A percentile compares a stretch with the other conserved stretches of the same genome.
Conservation (phyloP, 2,888 invertebrate species). For the Cotesia congregata region DNA sequence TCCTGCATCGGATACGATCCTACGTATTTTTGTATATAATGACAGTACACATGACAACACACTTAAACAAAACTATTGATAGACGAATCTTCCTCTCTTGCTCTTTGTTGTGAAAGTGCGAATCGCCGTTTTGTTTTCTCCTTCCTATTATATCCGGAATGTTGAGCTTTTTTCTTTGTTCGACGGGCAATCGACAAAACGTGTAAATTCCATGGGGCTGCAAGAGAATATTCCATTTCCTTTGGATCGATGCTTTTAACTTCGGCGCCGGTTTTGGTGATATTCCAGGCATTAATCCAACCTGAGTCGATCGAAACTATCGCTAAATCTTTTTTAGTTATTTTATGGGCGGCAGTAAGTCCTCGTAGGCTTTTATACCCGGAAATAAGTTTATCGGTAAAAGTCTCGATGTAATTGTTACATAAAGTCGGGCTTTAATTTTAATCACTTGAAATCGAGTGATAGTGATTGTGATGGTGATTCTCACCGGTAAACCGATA, state of each 20-base stretch:
- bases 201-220: slow-evolving; percentile 25
- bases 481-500: slow-evolving; percentile 38
- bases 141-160: neutral
- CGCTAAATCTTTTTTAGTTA: neutral
- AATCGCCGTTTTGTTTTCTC: slow-evolving; percentile 12
- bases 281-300: slow-evolving; percentile 17
- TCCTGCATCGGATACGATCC: slow-evolving; percentile 8
- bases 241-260: slow-evolving; percentile 12
- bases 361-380: neutral
- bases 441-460: slow-evolving; percentile 21
- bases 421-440: neutral
- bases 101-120: slow-evolving; percentile 15
- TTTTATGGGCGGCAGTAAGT: neutral
- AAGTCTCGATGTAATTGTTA: slow-evolving; percentile 10
- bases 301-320: neutral
- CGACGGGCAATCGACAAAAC: slow-evolving; percentile 22
- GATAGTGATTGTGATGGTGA: slow-evolving; percentile 36
- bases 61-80: slow-evolving; percentile 8
- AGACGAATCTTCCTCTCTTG: slow-evolving; percentile 7
- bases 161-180: neutral
- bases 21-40: neutral
- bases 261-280: slow-evolving; percentile 12
- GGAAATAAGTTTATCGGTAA: slow-evolving; percentile 10
- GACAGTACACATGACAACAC: neutral
- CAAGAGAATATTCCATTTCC: slow-evolving; percentile 20